A percentile compares a stretch with the other conserved stretches of the same genome.
These are phyloP conservation scores for Sinhomidia bicolor DNA, from an alignment of 2,888 invertebrate species.

Conservation along the genomic window DNA sequence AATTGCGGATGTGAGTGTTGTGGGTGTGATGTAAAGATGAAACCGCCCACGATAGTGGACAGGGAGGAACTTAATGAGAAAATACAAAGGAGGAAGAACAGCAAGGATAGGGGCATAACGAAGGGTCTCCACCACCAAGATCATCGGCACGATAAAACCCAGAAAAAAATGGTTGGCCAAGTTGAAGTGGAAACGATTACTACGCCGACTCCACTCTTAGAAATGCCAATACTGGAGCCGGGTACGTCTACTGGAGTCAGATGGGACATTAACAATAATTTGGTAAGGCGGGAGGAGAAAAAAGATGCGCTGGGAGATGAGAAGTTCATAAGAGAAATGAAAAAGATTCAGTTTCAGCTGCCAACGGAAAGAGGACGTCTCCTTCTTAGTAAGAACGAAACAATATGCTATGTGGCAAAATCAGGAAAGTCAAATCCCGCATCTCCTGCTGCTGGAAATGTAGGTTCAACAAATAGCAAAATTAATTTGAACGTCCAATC, in stretches of 20 bases:
- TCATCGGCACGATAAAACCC: not conserved
- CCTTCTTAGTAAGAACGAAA: not conserved
- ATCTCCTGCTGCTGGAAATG: not conserved
- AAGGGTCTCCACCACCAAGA: not conserved
- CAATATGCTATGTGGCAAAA: not conserved
- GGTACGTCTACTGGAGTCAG: not conserved
- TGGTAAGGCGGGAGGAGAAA: not conserved
- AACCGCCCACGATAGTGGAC: conserved; percentile 7
- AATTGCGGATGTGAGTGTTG: conserved; percentile 30
- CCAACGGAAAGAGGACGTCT: not conserved
- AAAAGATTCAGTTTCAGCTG: not conserved
- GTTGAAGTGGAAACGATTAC: not conserved
- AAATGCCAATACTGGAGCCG: not conserved
- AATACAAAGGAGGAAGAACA: not conserved
- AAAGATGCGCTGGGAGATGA: not conserved
- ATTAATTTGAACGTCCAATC: not conserved
- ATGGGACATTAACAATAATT: conserved; percentile 5
- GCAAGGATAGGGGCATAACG: too few relatives aligned
- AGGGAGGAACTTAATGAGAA: not conserved
- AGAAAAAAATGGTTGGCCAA: not conserved
- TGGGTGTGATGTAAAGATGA: not conserved
- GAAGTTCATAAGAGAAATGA: not conserved
- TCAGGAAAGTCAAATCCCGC: not conserved
- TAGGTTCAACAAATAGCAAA: not conserved
- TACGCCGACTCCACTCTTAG: too few relatives aligned